These are phyloP conservation scores for Halictus quadricinctus DNA, from an alignment of 2,888 invertebrate species.

Conservation along the genomic window DNA sequence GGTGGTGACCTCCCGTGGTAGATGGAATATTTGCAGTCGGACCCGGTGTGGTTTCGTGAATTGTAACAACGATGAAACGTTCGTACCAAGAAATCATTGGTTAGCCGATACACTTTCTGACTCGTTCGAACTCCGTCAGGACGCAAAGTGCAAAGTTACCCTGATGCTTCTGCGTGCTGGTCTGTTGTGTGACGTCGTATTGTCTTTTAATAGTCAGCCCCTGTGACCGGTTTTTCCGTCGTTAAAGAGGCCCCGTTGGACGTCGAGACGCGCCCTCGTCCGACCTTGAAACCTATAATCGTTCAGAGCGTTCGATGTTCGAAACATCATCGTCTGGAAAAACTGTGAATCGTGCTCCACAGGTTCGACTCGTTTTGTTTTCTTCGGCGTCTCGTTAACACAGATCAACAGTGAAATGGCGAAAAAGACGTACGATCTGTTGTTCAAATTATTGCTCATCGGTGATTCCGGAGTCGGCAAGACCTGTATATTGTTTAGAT, in stretches of 20 bases:
- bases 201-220: slow-evolving; percentile 71
- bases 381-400: slow-evolving; percentile 47
- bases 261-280: slow-evolving; percentile 73
- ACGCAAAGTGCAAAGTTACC: slow-evolving; percentile 63
- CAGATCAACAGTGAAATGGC: slow-evolving; percentile 86
- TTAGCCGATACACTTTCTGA: slow-evolving; percentile 9
- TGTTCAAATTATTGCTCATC: slow-evolving; percentile 95
- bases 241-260: slow-evolving; percentile 62
- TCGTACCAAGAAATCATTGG: slow-evolving; percentile 17
- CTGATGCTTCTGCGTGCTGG: slow-evolving; percentile 66
- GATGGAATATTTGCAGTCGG: slow-evolving; percentile 46
- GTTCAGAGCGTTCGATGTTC: slow-evolving; percentile 70
- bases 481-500: slow-evolving; percentile 96
- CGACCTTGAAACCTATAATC: slow-evolving; percentile 72
- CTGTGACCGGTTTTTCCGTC: slow-evolving; percentile 69
- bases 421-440: slow-evolving; percentile 96
- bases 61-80: slow-evolving; percentile 43
- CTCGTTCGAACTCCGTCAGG: slow-evolving; percentile 12
- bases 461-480: slow-evolving; percentile 98
- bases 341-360: slow-evolving; percentile 52
- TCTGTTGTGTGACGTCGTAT: slow-evolving; percentile 65
- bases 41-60: slow-evolving; percentile 43
- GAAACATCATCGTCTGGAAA: slow-evolving; percentile 65
- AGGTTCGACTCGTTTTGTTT: slow-evolving; percentile 53
- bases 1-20: slow-evolving; percentile 63